Percentiles rank a stretch among this genome's conserved stretches.
phyloP scores from a whole-genome alignment of 1,140 invertebrate species.

The Centruroides vittatus region DNA sequence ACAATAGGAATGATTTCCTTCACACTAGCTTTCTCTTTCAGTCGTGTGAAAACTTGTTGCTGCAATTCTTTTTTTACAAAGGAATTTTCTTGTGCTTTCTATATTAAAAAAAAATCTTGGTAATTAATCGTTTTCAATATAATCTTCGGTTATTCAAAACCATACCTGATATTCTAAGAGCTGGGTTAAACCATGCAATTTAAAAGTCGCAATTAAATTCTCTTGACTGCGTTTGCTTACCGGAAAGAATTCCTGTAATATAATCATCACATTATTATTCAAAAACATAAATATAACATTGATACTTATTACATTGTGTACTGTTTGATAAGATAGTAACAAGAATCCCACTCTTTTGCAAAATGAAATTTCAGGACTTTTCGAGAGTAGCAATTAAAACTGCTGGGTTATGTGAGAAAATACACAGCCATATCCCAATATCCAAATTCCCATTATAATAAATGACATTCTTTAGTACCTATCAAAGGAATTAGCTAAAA shows the following conservation, averaged over 20 bases:
- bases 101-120: background rate
- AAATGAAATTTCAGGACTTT: too few relatives aligned
- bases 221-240: conserved; percentile 16
- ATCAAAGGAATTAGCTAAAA: too few relatives aligned
- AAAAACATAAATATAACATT: background rate
- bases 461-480: too few relatives aligned
- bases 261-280: background rate
- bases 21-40: conserved; percentile 56
- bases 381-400: too few relatives aligned
- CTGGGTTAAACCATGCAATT: conserved; percentile 15
- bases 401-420: too few relatives aligned
- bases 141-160: background rate
- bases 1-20: conserved; percentile 61
- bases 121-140: too few relatives aligned
- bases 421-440: too few relatives aligned
- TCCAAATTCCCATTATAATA: background rate
- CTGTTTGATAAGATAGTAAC: too few relatives aligned
- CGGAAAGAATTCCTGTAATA: conserved; percentile 17
- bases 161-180: conserved; percentile 20
- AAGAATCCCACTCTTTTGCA: too few relatives aligned
- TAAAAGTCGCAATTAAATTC: conserved; percentile 15
- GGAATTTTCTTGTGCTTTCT: conserved; percentile 48
- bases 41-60: conserved; percentile 55
- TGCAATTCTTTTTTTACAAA: conserved; percentile 68
- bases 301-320: too few relatives aligned